Conservation (phyloP, 2,113 vertebrate species). For the Lasiurus cinereus region DNA sequence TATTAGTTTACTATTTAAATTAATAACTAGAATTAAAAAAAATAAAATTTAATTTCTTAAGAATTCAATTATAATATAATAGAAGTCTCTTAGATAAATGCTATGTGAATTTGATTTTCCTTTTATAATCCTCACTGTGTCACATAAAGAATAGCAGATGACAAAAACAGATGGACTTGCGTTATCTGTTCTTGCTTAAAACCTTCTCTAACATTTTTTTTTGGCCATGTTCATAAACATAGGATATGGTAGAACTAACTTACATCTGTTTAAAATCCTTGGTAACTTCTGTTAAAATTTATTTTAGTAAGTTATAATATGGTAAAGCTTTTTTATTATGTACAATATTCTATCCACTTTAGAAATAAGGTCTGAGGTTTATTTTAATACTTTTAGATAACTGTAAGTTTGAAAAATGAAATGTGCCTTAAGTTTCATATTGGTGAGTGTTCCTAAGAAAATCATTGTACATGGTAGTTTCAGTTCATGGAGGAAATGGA, state of each 20-base stretch:
- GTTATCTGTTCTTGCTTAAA: conserved; percentile 79
- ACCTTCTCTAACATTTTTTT: conserved; percentile 65
- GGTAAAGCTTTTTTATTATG: conserved; percentile 67
- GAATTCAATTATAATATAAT: conserved; percentile 71
- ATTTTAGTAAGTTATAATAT: conserved; percentile 80
- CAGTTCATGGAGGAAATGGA: conserved; percentile 7
- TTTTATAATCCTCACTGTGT: conserved; percentile 76
- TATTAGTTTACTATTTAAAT: conserved; percentile 63
- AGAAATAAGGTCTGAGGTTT: conserved; percentile 65
- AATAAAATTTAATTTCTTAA: not conserved
- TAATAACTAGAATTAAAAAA: conserved; percentile 69
- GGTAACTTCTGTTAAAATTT: conserved; percentile 80
- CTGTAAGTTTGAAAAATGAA: conserved; percentile 50
- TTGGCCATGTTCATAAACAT: conserved; percentile 78
- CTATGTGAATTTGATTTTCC: conserved; percentile 78
- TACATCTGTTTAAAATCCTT: conserved; percentile 81
- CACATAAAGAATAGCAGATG: conserved; percentile 80
- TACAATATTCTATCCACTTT: conserved; percentile 68
- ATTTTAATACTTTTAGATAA: conserved; percentile 60
- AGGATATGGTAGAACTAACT: conserved; percentile 75
- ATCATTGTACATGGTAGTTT: not conserved
- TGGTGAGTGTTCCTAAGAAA: conserved; percentile 1
- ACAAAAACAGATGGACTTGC: conserved; percentile 82
- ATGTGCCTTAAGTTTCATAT: not conserved
- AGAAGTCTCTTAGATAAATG: conserved; percentile 74